Evolutionary conservation across 2,888 invertebrate species (phyloP).

Genomic region (Bugulina stolonifera): DNA sequence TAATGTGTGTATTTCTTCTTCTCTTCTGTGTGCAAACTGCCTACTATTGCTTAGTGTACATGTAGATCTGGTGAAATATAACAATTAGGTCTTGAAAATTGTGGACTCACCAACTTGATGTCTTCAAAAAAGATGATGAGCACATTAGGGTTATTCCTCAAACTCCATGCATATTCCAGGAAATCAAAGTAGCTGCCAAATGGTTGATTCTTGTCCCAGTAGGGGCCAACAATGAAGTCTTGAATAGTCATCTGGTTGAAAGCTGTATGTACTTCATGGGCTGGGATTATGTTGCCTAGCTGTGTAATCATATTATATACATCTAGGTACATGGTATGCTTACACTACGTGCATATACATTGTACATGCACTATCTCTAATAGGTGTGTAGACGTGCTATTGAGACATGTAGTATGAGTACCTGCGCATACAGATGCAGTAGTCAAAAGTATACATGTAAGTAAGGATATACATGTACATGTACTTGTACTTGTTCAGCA

Average conservation of each 20-base stretch:
- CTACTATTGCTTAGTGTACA: no score
- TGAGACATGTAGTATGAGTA: no score
- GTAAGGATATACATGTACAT: no score
- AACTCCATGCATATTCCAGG: neutral
- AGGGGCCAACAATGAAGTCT: neutral
- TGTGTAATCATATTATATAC: neutral
- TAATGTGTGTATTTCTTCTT: no score
- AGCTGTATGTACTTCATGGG: neutral
- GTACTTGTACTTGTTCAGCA: neutral
- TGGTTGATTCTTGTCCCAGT: neutral
- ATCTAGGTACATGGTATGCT: no score
- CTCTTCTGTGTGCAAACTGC: no score
- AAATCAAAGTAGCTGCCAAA: conserved; percentile 17
- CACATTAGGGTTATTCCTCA: neutral
- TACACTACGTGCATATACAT: no score
- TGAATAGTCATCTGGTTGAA: neutral
- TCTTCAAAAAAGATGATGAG: conserved; percentile 1
- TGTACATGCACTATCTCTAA: no score
- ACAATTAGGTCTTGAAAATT: no score
- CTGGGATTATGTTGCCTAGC: neutral
- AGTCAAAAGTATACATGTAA: neutral
- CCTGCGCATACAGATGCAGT: neutral
- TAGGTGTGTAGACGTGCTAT: no score
- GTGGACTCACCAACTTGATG: conserved; percentile 5
- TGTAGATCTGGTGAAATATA: no score